Evolutionary conservation across 2,888 invertebrate species (phyloP), one percentile per base, ranked within the genome.

Genomic region (Dusona sp.): DNA sequence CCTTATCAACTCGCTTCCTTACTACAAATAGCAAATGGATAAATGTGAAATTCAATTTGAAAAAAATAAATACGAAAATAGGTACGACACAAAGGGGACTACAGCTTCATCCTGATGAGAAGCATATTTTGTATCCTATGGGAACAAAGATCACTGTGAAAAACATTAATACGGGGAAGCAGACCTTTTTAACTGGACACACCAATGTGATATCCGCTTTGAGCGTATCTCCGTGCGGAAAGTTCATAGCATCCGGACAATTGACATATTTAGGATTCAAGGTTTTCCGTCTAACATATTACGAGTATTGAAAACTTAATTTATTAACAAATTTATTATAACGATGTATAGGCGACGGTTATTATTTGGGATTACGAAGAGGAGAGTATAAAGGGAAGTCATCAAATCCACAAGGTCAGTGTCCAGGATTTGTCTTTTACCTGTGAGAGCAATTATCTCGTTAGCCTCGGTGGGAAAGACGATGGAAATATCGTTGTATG

Each of bases 201-300:
- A 96, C 97, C 0, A 97, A 98, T 93, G 96, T 96, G 42, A 96
- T 98, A 72, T 97, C 97, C 0, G 96, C 97, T 2, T 95, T 98
- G 33, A 97, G 97, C 72, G 93, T 98, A 16, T 98, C 99, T 13
- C 95, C 95, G 0, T 95, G 96, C 89, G 98, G 99, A 36, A 96
- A 96, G 33, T 97, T 96, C 91, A 95, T 99, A 57, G 99, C 98
- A 7, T 98, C 98, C 0, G 99, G 99, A 0, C 98, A 99, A 94
- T 96, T 97, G 57, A 98, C 98, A 92, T 97, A 98, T 92, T 97
- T 98, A 94, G 99, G 99, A 6, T 98, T 98, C 93, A 98, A 97
- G 94, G 97, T 97, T 51, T 45, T 6, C 25, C 33, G 29, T 9
- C 48, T 19, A 16, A 29, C 29, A 7, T 19, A 36, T 70, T 25